These are phyloP conservation scores for Acanthoscelides obtectus DNA, from an alignment of 2,888 invertebrate species.

Conservation along the genomic window DNA sequence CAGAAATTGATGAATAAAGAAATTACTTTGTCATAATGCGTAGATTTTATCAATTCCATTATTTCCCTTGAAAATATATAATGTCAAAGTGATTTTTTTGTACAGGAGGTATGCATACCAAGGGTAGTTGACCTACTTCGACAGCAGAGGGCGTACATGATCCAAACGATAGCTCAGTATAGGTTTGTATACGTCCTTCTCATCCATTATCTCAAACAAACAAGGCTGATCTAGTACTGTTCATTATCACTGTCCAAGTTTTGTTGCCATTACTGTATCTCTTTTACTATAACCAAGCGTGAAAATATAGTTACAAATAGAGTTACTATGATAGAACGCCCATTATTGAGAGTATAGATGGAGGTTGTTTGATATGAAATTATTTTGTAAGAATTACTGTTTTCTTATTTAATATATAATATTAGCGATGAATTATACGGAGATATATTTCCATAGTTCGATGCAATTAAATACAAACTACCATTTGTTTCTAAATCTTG, in stretches of 20 bases:
- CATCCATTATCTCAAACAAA: constrained; percentile 80
- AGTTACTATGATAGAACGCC: neutral
- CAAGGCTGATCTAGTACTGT: constrained; percentile 67
- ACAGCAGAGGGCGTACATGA: constrained; percentile 82
- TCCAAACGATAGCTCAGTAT: constrained; percentile 86
- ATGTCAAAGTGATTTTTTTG: constrained; percentile 12
- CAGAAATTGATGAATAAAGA: too few relatives aligned
- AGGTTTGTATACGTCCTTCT: constrained; percentile 82
- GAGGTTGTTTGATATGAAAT: too few relatives aligned
- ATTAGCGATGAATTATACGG: too few relatives aligned
- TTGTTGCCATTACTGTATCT: neutral
- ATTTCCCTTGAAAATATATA: neutral
- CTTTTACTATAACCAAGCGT: neutral
- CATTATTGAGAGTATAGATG: neutral
- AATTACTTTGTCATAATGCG: too few relatives aligned
- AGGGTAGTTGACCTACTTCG: constrained; percentile 75
- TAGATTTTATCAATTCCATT: too few relatives aligned
- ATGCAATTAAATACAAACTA: too few relatives aligned
- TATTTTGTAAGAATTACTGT: too few relatives aligned
- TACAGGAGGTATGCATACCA: constrained; percentile 80
- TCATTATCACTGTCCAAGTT: neutral
- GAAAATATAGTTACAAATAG: neutral
- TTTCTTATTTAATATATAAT: too few relatives aligned
- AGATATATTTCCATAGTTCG: too few relatives aligned
- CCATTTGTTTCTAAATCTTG: too few relatives aligned